Percentiles rank a stretch among this genome's conserved stretches.
Evolutionary conservation across 1,140 invertebrate genomes (phyloP).

Genomic region (Nasonia giraulti): DNA sequence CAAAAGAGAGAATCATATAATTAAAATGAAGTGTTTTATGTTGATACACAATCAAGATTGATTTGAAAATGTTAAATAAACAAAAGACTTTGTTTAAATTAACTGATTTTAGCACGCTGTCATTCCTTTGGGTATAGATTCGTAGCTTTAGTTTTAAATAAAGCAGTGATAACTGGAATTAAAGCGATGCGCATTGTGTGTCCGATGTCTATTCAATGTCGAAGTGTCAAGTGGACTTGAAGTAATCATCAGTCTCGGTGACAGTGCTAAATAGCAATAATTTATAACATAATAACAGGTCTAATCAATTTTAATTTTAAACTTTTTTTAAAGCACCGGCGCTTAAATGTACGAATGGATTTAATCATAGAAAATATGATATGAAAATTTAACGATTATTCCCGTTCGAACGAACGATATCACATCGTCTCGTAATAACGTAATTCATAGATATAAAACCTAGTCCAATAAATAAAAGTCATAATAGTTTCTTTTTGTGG

Average conservation of each 20-base stretch:
- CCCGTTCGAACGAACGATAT: conserved; percentile 34
- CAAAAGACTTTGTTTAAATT: neutral
- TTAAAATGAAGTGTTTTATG: conserved; percentile 17
- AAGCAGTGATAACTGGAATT: conserved; percentile 22
- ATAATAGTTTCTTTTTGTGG: conserved; percentile 46
- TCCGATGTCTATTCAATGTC: conserved; percentile 19
- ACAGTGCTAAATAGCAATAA: conserved; percentile 38
- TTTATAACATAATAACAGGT: neutral
- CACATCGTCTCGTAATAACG: conserved; percentile 37
- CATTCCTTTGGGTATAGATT: conserved; percentile 36
- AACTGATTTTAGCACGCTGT: conserved; percentile 7
- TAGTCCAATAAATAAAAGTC: conserved; percentile 52
- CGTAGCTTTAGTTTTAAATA: conserved; percentile 6
- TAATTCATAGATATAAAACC: conserved; percentile 49
- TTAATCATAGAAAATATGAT: conserved; percentile 9
- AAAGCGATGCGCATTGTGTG: neutral
- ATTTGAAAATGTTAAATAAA: neutral
- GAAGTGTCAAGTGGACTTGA: conserved; percentile 13
- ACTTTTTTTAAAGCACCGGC: conserved; percentile 6
- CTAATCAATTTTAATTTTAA: conserved; percentile 20
- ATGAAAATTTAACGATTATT: conserved; percentile 22
- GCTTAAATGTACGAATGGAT: conserved; percentile 16
- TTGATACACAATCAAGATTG: conserved; percentile 6
- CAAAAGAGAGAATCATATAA: conserved; percentile 1
- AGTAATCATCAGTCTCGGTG: neutral